Evolutionary conservation across 1,140 invertebrate species (phyloP).

Genomic region (Lordiphosa mommai): DNA sequence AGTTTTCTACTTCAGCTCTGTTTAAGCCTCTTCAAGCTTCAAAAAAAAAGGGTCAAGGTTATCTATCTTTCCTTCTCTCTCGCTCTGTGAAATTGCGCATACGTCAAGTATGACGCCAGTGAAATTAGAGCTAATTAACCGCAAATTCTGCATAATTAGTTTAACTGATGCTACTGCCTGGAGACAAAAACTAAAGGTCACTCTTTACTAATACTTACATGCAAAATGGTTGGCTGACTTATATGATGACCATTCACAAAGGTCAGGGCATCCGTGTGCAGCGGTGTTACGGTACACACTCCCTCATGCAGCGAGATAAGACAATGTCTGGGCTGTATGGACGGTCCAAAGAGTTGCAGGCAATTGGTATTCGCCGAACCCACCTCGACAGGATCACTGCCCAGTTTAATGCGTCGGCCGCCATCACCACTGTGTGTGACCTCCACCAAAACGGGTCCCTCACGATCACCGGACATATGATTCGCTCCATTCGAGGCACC

Average conservation of each 20-base stretch:
- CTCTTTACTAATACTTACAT: constrained; percentile 85
- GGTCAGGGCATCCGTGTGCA: constrained; percentile 94
- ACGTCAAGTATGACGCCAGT: constrained; percentile 2
- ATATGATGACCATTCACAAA: constrained; percentile 96
- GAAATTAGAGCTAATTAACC: constrained; percentile 29
- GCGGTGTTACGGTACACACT: constrained; percentile 95
- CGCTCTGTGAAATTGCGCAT: not conserved
- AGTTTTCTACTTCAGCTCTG: too few species aligned
- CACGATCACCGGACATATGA: constrained; percentile 79
- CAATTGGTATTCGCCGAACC: constrained; percentile 85
- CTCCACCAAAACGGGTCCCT: constrained; percentile 82
- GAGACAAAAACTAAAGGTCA: constrained; percentile 1
- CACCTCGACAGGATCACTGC: constrained; percentile 84
- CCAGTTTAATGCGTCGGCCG: constrained; percentile 82
- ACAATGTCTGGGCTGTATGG: constrained; percentile 95
- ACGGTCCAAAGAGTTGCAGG: constrained; percentile 87
- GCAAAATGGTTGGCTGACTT: constrained; percentile 94
- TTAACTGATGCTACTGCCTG: constrained; percentile 14
- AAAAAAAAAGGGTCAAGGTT: too few species aligned
- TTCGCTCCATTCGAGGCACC: constrained; percentile 81
- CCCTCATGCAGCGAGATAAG: constrained; percentile 94
- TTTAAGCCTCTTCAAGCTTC: too few species aligned
- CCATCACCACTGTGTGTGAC: constrained; percentile 84
- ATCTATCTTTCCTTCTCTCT: too few species aligned
- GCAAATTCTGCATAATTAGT: constrained; percentile 30